These are phyloP conservation scores for Setophaga coronata DNA, from an alignment of 2,113 vertebrate species.

Conservation along the genomic window DNA sequence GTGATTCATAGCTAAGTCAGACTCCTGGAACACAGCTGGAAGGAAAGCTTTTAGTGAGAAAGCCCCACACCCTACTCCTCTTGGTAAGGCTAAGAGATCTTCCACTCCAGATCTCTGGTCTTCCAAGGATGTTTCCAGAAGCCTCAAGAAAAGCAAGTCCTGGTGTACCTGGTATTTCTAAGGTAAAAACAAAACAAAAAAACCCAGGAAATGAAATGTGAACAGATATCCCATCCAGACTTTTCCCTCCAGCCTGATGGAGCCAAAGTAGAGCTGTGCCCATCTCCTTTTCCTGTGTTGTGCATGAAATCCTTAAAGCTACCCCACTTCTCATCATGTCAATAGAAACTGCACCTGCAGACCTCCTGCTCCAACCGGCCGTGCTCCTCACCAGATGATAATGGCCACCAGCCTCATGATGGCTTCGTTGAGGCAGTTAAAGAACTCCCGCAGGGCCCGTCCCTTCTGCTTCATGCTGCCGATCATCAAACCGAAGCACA, in stretches of 20 bases:
- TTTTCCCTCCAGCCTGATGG: slow-evolving; percentile 48
- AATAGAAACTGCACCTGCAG: slow-evolving; percentile 66
- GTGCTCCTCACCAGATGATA: slow-evolving; percentile 92
- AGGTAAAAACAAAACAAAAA: neutral
- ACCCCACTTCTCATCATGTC: slow-evolving; percentile 48
- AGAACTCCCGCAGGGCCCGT: slow-evolving; percentile 90
- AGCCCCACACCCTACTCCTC: slow-evolving; percentile 19
- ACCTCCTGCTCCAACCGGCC: slow-evolving; percentile 25
- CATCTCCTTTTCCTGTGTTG: slow-evolving; percentile 27
- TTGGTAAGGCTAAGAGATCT: slow-evolving; percentile 32
- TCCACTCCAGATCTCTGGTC: slow-evolving; percentile 49
- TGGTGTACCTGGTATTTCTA: slow-evolving; percentile 25
- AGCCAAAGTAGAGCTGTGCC: slow-evolving; percentile 8
- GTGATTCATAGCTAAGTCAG: neutral
- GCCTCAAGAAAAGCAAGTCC: slow-evolving; percentile 37
- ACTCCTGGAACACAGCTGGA: slow-evolving; percentile 9
- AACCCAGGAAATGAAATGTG: slow-evolving; percentile 58
- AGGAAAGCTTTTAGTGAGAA: slow-evolving; percentile 35
- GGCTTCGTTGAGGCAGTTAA: slow-evolving; percentile 94
- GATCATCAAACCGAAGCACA: slow-evolving; percentile 93
- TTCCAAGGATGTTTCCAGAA: slow-evolving; percentile 49
- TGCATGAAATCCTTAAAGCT: slow-evolving; percentile 38
- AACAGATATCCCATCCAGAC: slow-evolving; percentile 56
- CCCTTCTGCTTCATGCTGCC: slow-evolving; percentile 96
- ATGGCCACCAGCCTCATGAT: slow-evolving; percentile 96